Base-by-base conservation (phyloP, 2,888 invertebrate genomes). In the Macropis europaea region DNA sequence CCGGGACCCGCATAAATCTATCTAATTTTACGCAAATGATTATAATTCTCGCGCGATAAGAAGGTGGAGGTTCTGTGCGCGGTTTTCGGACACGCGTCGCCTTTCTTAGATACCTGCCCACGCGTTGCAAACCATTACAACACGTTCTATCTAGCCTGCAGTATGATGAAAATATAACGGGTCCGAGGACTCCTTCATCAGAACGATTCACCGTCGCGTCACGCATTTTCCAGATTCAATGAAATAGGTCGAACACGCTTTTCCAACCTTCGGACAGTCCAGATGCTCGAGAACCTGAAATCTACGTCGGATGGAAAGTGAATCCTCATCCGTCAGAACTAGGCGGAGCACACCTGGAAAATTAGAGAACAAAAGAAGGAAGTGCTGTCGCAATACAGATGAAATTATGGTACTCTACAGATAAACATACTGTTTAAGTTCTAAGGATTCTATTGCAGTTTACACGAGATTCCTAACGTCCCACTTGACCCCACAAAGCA, bases 101-200 rank as follows among this genome's bases (percentile, higher is more conserved):
- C 61, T 70, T 79, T 81, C 79, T 76, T 72, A 76, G 71, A 71
- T 59, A 40, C 17, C 26, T 48, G 52, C 79, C 80, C 69, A 82
- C 79, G 70, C 80, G 15, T 61, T 70, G 81, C 74, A 78, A 81
- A 67, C 80, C 76, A 64, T 84, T 84, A 77, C 82, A 81, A 82
- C 78, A 56, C 61, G 67, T 15, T 73, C 76, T 66, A 74, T 60
- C 70, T 81, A 73, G 75, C 70, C 30, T 75, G 57, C 67, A 38
- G 57, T 67, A 64, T 67, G 69, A 73, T 76, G 62, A 81, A 82
- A 83, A 81, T 83, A 83, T 79, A 83, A 76, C 73, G 43, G 62
- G 64, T 76, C 76, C 69, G 66, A 66, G 52, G 34, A 53, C 50
- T 53, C 59, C 43, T 38, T 32, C 36, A n/a, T n/a, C n/a, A 13